A percentile compares a stretch with the other conserved stretches of the same genome.
Conservation (phyloP, 2,797 vertebrate species). For the Glossophaga mutica region DNA sequence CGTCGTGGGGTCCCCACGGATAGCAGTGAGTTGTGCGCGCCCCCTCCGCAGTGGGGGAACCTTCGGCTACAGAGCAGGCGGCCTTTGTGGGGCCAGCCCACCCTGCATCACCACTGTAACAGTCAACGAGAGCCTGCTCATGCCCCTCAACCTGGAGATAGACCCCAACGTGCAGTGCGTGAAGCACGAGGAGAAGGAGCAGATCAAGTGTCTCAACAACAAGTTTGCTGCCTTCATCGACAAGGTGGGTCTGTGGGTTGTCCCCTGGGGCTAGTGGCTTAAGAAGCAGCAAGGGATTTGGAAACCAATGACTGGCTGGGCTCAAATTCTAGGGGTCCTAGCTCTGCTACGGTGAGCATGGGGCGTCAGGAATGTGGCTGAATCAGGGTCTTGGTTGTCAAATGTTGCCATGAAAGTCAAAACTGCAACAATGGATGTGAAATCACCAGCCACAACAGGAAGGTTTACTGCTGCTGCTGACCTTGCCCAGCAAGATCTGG, state of each 20-base stretch:
- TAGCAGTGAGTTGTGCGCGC: neutral
- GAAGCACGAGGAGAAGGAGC: conserved; percentile 88
- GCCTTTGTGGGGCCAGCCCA: neutral
- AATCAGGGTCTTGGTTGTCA: neutral
- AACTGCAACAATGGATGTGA: neutral
- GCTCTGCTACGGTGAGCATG: neutral
- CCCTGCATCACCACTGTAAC: conserved; percentile 18
- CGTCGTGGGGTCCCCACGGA: neutral
- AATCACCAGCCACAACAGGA: neutral
- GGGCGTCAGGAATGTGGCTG: neutral
- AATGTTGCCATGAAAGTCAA: neutral
- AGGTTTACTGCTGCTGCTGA: neutral
- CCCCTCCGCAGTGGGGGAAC: neutral
- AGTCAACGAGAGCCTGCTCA: conserved; percentile 84
- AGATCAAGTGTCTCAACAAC: conserved; percentile 91
- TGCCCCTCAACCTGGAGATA: conserved; percentile 85
- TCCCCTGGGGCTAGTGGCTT: neutral
- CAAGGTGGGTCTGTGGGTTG: conserved; percentile 82
- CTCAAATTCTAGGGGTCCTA: neutral
- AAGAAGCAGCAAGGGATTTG: neutral
- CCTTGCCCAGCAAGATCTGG: neutral
- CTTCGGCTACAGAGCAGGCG: conserved; percentile 52
- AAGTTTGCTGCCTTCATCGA: conserved; percentile 90
- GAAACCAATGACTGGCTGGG: fast-evolving
- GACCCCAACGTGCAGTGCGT: conserved; percentile 85